Base-by-base conservation (phyloP, 2,797 vertebrate genomes). In the Sebastes alutus region DNA sequence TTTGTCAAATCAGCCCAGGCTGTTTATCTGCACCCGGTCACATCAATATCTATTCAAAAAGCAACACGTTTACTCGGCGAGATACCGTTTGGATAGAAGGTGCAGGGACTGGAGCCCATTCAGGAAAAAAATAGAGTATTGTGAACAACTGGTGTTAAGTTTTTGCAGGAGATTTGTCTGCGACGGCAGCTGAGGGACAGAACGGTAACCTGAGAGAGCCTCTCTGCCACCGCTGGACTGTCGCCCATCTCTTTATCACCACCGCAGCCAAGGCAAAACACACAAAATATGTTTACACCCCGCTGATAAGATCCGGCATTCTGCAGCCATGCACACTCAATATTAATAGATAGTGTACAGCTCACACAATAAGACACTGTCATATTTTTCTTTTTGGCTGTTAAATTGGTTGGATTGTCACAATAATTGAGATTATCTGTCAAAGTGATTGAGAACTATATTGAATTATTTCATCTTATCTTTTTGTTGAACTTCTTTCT, bases 231-330 rank as follows among this genome's bases (percentile, higher is more conserved):
- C 22, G 75, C 88, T 89, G 87, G 88, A 87, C 84, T 22, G 55
- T 38, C 67, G 79, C 87, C 92, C 84, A 81, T 93, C 88, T 87
- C 83, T 92, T 87, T 87, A 93, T 92, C 92, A 7, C 60, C 84
- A 38, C 83, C 32, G 62, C 89, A 67, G 82, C 68, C 0, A n/a
- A 84, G 66, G 69, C 81, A 89, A 91, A 92, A 91, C 81, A 88
- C 83, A 84, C 90, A 88, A 88, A 93, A 90, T 92, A 88, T 91
- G 91, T 94, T 94, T 91, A 91, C 82, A 87, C 29, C 82, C 1
- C 20, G 23, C 74, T 59, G 91, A 95, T 94, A 93, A 94, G 83
- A 91, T 89, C 88, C 79, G 12, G 58, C 64, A 6, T 77, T 78
- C 70, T n/a, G 70, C 90, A 85, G 80, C 79, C 80, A 5, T 63